Evolutionary conservation across 2,888 invertebrate genomes (phyloP), one percentile per base, ranked within the genome.

Genomic region (Microctonus hyperodae): DNA sequence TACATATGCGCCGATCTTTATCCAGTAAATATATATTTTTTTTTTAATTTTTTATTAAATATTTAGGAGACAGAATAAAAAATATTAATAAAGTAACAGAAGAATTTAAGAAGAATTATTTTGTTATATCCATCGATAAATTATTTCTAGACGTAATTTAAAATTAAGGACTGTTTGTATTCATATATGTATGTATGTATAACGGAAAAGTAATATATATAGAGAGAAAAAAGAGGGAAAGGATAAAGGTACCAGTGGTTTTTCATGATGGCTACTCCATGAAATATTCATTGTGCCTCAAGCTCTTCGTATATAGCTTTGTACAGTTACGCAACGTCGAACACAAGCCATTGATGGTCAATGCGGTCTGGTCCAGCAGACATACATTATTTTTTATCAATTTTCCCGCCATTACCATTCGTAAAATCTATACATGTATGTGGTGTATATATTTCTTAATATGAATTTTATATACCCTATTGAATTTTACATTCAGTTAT

Each of bases 261-360:
- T 75, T 76, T 73, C 73, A 74, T 74, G 72, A 72, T 72, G 74
- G 75, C 75, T 75, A 74, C 73, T 77, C 76, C 71, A 81, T 81
- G 81, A 81, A 81, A 81, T 81, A 81, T 81, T 80, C 81, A 80
- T 78, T 78, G 74, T 70, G 78, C 78, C 78, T 75, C 73, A n/a
- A 1, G 79, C 76, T 76, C 75, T 75, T 78, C 77, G 76, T 78
- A 76, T 78, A 57, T 33, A 73, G 75, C 79, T 79, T 77, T 77
- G 73, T 68, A 64, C 70, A 60, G 53, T 60, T 51, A 65, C 40
- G 53, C 50, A 33, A 10, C 48, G 55, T 59, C 60, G 60, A 60
- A 59, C 44, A 67, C 70, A 60, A 69, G 58, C 61, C 66, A 60
- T 51, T 65, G 68, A 56, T 62, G 60, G 50, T 51, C 58, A 60